These are phyloP conservation scores for Helicoverpa assulta DNA, from an alignment of 2,888 invertebrate species.

Conservation along the genomic window DNA sequence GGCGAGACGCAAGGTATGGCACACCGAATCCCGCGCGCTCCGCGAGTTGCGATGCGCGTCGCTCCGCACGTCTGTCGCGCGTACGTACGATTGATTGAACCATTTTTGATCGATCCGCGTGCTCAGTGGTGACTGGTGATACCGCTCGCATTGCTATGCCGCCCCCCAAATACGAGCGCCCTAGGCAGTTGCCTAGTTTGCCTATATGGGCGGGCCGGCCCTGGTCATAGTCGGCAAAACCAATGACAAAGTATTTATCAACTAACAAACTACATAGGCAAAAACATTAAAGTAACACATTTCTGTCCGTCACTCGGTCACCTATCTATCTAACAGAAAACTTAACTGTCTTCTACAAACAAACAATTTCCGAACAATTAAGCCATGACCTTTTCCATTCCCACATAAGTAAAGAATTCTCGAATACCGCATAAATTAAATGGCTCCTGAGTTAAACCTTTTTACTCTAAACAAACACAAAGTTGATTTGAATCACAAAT, in stretches of 20 bases:
- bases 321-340: neutral
- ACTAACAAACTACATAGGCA: neutral
- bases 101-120: too few relatives aligned
- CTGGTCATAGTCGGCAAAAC: too few relatives aligned
- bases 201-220: too few relatives aligned
- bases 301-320: neutral
- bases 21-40: too few relatives aligned
- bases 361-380: slow-evolving; percentile 22
- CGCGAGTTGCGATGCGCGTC: too few relatives aligned
- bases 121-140: too few relatives aligned
- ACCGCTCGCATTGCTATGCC: too few relatives aligned
- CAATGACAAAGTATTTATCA: neutral
- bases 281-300: neutral
- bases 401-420: slow-evolving; percentile 41
- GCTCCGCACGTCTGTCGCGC: too few relatives aligned
- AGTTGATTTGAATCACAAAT: slow-evolving; percentile 60
- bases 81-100: too few relatives aligned
- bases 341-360: slow-evolving; percentile 14
- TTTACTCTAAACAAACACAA: slow-evolving; percentile 51
- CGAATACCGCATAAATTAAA: slow-evolving; percentile 45
- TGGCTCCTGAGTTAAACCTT: slow-evolving; percentile 30
- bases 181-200: too few relatives aligned
- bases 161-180: too few relatives aligned
- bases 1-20: too few relatives aligned
- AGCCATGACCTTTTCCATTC: slow-evolving; percentile 39